Evolutionary conservation across 1,140 invertebrate genomes (phyloP).

Genomic region (Doryteuthis pealeii): DNA sequence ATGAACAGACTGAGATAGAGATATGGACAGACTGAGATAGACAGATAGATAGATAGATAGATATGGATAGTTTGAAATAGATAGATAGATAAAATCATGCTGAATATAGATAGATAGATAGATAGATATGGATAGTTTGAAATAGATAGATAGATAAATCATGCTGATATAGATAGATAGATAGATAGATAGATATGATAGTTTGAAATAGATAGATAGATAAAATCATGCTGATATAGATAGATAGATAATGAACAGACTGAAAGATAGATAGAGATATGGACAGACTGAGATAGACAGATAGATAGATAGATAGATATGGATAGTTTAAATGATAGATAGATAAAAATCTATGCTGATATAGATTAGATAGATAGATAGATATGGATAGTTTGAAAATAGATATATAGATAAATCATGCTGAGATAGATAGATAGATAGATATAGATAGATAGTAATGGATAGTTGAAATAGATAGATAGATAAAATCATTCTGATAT

Average conservation of each 20-base stretch:
- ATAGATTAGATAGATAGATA: background rate
- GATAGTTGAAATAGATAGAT: slow-evolving; percentile 1
- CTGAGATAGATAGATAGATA: background rate
- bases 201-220: background rate
- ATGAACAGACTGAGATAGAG: too few relatives aligned
- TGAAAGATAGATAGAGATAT: background rate
- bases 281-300: background rate
- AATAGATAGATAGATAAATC: too few relatives aligned
- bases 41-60: background rate
- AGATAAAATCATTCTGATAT: background rate
- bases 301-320: background rate
- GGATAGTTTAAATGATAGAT: too few relatives aligned
- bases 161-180: too few relatives aligned
- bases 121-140: too few relatives aligned
- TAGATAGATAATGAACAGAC: background rate
- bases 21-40: too few relatives aligned
- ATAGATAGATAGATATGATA: too few relatives aligned
- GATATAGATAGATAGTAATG: background rate
- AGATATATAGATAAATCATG: background rate
- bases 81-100: background rate
- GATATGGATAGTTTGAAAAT: background rate
- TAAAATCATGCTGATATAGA: background rate
- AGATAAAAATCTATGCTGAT: background rate
- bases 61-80: too few relatives aligned
- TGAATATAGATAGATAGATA: background rate